Conservation (phyloP, 2,113 vertebrate genomes). For the Acrocephalus kingi region DNA sequence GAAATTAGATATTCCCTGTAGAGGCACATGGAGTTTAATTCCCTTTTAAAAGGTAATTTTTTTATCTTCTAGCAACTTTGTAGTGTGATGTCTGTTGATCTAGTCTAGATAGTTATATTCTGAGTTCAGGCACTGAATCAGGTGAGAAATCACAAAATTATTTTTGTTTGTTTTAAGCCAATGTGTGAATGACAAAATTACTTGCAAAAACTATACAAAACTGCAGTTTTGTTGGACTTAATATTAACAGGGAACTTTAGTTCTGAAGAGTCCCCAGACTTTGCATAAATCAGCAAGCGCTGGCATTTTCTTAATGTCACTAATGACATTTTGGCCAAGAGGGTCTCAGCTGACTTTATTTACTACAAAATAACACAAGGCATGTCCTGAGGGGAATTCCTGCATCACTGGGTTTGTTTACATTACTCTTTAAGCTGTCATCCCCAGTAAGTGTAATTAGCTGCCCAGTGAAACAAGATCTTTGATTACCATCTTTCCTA, state of each 20-base stretch:
- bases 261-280: neutral
- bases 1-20: neutral
- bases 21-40: neutral
- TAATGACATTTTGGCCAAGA: constrained; percentile 25
- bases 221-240: neutral
- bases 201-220: neutral
- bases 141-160: neutral
- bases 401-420: neutral
- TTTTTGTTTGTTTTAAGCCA: neutral
- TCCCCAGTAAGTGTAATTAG: neutral
- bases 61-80: neutral
- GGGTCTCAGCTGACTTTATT: neutral
- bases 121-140: neutral
- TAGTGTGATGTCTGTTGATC: neutral
- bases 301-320: constrained; percentile 53
- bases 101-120: neutral
- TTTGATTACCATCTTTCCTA: neutral
- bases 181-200: neutral
- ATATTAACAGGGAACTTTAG: neutral
- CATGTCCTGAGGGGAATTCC: neutral
- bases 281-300: constrained; percentile 17
- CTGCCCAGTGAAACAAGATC: neutral
- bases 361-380: neutral
- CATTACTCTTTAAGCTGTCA: constrained; percentile 27
- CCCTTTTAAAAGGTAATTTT: neutral